Conservation (phyloP, 2,113 vertebrate genomes). For the Chaenogobius annularis region DNA sequence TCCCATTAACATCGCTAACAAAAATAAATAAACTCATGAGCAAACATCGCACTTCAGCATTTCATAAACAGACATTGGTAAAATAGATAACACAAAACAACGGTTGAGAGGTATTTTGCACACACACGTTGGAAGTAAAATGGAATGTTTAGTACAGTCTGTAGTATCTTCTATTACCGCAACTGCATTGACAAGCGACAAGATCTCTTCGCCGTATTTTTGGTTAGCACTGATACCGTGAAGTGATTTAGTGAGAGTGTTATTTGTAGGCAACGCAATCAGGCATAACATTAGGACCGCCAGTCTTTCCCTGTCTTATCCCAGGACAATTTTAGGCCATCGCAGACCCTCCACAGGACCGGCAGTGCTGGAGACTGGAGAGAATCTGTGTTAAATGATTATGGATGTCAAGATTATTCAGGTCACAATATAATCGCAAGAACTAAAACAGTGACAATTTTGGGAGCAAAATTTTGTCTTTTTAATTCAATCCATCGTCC, state of each 20-base stretch:
- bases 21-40: slow-evolving; percentile 74
- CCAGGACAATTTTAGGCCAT: not conserved
- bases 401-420: no score
- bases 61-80: slow-evolving; percentile 64
- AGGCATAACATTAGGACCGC: not conserved
- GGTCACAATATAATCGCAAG: no score
- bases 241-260: slow-evolving; percentile 27
- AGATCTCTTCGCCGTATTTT: slow-evolving; percentile 41
- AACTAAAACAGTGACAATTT: no score
- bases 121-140: slow-evolving; percentile 61
- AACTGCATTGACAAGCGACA: slow-evolving; percentile 69
- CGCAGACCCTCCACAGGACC: not conserved
- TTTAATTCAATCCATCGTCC: no score
- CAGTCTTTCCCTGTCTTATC: not conserved
- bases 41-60: slow-evolving; percentile 72
- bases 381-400: not conserved
- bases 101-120: slow-evolving; percentile 69
- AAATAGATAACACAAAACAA: slow-evolving; percentile 65
- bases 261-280: not conserved
- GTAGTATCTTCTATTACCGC: slow-evolving; percentile 52
- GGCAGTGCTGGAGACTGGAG: no score
- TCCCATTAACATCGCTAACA: slow-evolving; percentile 73
- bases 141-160: slow-evolving; percentile 73
- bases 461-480: no score
- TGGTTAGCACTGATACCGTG: slow-evolving; percentile 34